Percentiles rank a stretch among this genome's conserved stretches.
Evolutionary conservation across 2,797 vertebrate species (phyloP).

Genomic region (Steatocranus sp.): DNA sequence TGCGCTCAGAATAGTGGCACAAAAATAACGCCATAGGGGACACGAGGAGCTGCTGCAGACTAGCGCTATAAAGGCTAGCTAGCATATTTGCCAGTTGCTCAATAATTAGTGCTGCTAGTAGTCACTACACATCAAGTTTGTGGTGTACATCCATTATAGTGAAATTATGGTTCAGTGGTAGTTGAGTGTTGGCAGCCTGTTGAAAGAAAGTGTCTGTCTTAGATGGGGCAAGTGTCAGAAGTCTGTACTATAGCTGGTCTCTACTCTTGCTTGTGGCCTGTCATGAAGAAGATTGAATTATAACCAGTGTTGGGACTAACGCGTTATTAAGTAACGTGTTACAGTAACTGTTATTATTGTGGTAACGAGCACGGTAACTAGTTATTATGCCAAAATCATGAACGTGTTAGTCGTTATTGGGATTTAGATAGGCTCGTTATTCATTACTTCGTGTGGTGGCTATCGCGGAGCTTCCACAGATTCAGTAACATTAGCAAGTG

Average conservation of each 20-base stretch:
- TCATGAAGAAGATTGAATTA: not conserved
- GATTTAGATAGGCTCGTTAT: not conserved
- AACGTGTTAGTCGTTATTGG: not conserved
- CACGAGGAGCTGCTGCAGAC: not conserved
- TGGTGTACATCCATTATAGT: not conserved
- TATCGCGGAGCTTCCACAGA: not conserved
- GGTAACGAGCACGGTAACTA: not conserved
- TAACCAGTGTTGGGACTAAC: not conserved
- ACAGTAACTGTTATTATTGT: not conserved
- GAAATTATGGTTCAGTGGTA: not conserved
- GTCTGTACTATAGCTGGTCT: not conserved
- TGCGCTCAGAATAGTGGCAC: no score
- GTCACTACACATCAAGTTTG: not conserved
- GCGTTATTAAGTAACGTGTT: not conserved
- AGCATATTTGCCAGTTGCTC: not conserved
- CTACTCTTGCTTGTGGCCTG: not conserved
- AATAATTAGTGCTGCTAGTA: not conserved
- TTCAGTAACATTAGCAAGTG: not conserved
- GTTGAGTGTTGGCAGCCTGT: not conserved
- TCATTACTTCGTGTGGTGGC: not conserved
- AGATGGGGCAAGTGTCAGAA: not conserved
- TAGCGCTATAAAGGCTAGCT: not conserved
- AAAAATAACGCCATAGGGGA: no score
- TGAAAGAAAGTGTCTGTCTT: not conserved
- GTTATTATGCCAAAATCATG: not conserved